These are phyloP conservation scores for Pachyramphus minor DNA, from an alignment of 2,113 vertebrate genomes.

Conservation along the genomic window DNA sequence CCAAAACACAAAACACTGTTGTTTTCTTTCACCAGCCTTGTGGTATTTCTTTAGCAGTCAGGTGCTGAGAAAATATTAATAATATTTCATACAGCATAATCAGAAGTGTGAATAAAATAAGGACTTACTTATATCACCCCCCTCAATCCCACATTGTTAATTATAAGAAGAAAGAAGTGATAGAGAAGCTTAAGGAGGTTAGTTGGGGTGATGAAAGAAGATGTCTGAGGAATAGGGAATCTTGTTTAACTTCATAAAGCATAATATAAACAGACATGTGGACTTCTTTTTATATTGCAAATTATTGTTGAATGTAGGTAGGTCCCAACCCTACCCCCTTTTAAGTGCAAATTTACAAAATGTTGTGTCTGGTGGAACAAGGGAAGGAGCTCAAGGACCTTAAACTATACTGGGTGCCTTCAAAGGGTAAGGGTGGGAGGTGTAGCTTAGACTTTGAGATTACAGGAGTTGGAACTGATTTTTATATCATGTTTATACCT, in stretches of 20 bases:
- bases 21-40: neutral
- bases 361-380: neutral
- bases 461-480: neutral
- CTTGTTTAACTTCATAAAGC: neutral
- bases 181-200: neutral
- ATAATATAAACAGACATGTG: neutral
- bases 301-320: neutral
- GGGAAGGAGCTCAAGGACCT: neutral
- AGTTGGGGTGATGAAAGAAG: neutral
- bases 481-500: slow-evolving; percentile 8
- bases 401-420: neutral
- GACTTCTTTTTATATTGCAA: neutral
- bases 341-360: neutral
- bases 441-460: neutral
- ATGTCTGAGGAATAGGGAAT: neutral
- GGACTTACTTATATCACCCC: neutral
- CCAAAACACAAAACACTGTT: neutral
- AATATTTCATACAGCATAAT: neutral
- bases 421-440: neutral
- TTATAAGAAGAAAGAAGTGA: neutral
- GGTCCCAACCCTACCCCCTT: neutral
- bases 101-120: neutral
- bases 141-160: neutral
- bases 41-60: neutral
- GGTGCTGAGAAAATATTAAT: neutral